Percentiles rank a stretch among this genome's conserved stretches.
phyloP scores from a whole-genome alignment of 2,797 vertebrate species.

The Alosa sapidissima region DNA sequence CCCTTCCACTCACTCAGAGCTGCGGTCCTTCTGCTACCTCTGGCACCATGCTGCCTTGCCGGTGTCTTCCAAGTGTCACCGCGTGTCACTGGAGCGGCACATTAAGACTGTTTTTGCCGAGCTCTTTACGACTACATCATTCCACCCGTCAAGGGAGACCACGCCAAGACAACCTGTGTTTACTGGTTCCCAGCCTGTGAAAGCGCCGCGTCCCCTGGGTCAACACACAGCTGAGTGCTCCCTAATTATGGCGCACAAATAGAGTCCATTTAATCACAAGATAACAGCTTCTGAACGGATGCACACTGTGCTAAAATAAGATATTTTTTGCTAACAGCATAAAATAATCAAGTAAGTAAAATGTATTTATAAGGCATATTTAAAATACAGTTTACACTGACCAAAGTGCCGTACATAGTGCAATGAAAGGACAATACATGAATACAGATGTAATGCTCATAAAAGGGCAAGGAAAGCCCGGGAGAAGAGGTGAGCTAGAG shows the following conservation, averaged over 20 bases:
- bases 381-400: no score
- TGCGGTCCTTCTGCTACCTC: no score
- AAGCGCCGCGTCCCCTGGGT: conserved; percentile 39
- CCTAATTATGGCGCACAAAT: neutral
- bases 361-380: no score
- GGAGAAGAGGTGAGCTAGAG: no score
- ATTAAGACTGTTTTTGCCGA: conserved; percentile 42
- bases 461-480: no score
- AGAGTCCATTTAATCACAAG: neutral
- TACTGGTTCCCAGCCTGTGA: conserved; percentile 31
- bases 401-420: no score
- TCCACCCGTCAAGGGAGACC: conserved; percentile 52
- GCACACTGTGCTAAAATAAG: neutral
- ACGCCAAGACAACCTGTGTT: conserved; percentile 49
- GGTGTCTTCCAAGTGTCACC: neutral
- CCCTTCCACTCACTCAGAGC: no score
- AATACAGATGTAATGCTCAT: no score
- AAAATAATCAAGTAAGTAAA: neutral
- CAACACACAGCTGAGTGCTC: conserved; percentile 1
- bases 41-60: neutral
- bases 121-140: conserved; percentile 15
- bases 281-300: neutral
- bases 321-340: neutral
- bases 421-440: no score
- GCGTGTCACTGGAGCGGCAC: neutral